These are phyloP conservation scores for Rhinolophus ferrumequinum DNA, from an alignment of 2,113 vertebrate genomes.

Conservation along the genomic window DNA sequence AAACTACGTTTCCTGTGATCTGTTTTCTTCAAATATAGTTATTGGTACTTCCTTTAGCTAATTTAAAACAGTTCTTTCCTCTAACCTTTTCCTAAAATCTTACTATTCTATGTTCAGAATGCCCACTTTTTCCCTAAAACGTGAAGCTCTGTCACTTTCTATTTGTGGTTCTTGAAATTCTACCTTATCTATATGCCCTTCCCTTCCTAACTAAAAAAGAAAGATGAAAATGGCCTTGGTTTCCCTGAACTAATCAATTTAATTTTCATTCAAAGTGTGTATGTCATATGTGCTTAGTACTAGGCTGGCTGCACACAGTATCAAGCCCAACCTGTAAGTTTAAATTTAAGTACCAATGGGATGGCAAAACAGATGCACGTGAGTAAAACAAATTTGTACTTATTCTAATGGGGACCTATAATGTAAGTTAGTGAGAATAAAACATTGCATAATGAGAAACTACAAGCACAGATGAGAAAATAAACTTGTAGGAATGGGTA, in stretches of 20 bases:
- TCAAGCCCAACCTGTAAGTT: background rate
- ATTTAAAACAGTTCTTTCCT: constrained; percentile 19
- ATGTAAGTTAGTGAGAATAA: background rate
- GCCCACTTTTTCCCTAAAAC: background rate
- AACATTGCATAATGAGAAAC: background rate
- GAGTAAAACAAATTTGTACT: background rate
- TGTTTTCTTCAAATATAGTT: background rate
- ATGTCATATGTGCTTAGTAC: background rate
- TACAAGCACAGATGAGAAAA: background rate
- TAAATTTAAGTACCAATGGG: constrained; percentile 42
- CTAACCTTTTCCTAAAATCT: constrained; percentile 15
- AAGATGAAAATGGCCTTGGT: constrained; percentile 38
- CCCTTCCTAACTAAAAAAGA: background rate
- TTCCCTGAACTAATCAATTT: constrained; percentile 15
- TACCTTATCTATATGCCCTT: background rate
- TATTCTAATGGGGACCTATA: background rate
- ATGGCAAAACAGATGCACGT: background rate
- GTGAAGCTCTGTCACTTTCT: background rate
- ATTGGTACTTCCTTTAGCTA: constrained; percentile 2
- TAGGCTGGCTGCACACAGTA: background rate
- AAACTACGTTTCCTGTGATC: background rate
- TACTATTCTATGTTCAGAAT: background rate
- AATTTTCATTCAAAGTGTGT: background rate
- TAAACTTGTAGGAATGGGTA: background rate
- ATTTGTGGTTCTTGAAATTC: constrained; percentile 39